Evolutionary conservation across 1,140 invertebrate species (phyloP).

Genomic region (Semibalanus balanoides): DNA sequence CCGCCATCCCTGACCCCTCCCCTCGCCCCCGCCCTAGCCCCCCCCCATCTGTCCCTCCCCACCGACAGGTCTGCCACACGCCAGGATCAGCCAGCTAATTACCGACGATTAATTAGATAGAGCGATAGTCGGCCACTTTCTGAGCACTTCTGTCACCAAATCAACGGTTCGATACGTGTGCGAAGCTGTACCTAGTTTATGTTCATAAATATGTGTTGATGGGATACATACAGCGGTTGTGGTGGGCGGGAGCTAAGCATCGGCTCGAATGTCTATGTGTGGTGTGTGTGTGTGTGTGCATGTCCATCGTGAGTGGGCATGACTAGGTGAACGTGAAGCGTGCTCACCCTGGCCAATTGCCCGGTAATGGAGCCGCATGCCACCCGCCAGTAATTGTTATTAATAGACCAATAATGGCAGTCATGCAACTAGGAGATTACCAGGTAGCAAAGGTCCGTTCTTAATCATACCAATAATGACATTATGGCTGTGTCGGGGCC

Average conservation of each 20-base stretch:
- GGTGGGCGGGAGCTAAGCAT: no score
- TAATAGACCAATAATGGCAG: background rate
- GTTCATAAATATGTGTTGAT: no score
- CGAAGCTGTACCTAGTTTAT: no score
- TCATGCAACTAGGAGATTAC: background rate
- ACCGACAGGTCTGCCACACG: no score
- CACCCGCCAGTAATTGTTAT: background rate
- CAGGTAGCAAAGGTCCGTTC: background rate
- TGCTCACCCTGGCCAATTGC: background rate
- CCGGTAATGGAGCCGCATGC: background rate
- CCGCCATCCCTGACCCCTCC: no score
- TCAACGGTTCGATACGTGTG: background rate
- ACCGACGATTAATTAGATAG: background rate
- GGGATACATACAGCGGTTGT: no score
- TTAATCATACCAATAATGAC: slow-evolving; percentile 1
- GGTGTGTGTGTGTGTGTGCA: background rate
- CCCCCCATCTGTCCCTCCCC: no score
- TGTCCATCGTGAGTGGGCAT: no score
- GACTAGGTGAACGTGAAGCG: no score
- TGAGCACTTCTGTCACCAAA: background rate
- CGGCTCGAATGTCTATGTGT: background rate
- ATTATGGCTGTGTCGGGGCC: background rate
- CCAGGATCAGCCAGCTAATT: background rate
- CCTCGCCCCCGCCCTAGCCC: no score
- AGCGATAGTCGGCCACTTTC: background rate